Evolutionary conservation across 2,113 vertebrate genomes (phyloP), one percentile per base, ranked within the genome.

Genomic region (Barbus barbus): DNA sequence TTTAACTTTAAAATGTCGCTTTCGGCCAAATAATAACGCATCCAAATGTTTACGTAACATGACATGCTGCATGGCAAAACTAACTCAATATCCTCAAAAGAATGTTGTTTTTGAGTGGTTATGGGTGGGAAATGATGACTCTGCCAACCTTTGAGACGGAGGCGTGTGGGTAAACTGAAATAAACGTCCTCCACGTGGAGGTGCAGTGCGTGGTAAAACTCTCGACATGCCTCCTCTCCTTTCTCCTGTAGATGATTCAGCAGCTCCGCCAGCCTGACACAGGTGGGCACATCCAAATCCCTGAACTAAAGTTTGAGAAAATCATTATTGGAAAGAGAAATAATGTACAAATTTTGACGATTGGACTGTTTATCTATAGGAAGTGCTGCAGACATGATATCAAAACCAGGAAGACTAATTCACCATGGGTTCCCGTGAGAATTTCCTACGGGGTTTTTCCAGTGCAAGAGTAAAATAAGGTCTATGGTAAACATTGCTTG

Each of bases 131-230:
- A 60, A 60, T 24, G 11, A 9, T 9, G 86, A 79, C 60, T 92
- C 96, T 91, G 28, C 31, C 31, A 89, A 98, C 97, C 92, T 92
- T 91, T 93, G 82, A 94, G 92, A 73, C 93, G 84, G 56, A 93
- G 94, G 65, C 96, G 94, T 89, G 97, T 98, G 75, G 98, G 97
- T 85, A 99, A 88, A 51, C 93, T 93, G 91, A 94, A 89, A 84
- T 98, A 97, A 2, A 98, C 92, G 1, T 96, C 94, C 85, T 97
- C 96, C 18, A 96, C 95, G 18, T 98, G 97, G 92, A 98, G 93
- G 90, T 97, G 97, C 9, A 99, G 93, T 20, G 97, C 97, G 1
- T 96, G 91, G 93, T 99, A 99, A 87, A 99, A 98, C 91, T 99
- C 97, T 81, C 94, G 94, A 87, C 98, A 99, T 3, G 96, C 96